These are phyloP conservation scores for Tokudaia muenninki DNA, from an alignment of 2,797 vertebrate genomes.

Conservation along the genomic window DNA sequence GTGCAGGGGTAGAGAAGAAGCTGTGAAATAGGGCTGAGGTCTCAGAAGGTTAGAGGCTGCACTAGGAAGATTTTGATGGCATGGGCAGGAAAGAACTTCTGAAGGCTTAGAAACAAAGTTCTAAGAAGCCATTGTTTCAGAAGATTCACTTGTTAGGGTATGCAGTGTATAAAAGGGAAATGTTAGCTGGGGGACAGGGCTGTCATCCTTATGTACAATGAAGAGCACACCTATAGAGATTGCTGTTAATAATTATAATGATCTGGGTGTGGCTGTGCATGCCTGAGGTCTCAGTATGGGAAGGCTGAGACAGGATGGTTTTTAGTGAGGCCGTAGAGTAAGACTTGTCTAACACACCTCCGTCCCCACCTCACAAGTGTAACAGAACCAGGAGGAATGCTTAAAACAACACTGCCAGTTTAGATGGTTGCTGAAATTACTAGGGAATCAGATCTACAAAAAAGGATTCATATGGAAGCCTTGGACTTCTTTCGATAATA, in stretches of 20 bases:
- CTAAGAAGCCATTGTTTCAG: neutral
- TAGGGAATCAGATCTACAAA: neutral
- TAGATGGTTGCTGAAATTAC: neutral
- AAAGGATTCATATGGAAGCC: neutral
- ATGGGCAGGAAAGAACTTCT: neutral
- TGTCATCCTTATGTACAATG: neutral
- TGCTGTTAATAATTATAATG: neutral
- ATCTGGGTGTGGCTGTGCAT: neutral
- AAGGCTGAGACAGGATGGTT: neutral
- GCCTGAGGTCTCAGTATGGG: neutral
- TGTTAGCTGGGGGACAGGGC: neutral
- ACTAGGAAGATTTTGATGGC: neutral
- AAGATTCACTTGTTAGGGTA: neutral
- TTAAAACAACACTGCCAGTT: neutral
- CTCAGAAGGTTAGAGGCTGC: neutral
- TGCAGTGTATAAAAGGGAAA: neutral
- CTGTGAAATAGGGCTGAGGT: neutral
- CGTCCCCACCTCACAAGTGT: neutral
- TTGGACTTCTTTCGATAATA: constrained; percentile 48
- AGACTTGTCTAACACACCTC: neutral
- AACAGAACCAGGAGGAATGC: neutral
- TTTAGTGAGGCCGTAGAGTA: neutral
- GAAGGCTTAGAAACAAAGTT: neutral
- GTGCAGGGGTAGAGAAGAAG: neutral
- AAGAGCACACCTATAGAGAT: neutral